Base-by-base conservation (phyloP, 1,140 invertebrate species). In the Diorhabda carinulata region DNA sequence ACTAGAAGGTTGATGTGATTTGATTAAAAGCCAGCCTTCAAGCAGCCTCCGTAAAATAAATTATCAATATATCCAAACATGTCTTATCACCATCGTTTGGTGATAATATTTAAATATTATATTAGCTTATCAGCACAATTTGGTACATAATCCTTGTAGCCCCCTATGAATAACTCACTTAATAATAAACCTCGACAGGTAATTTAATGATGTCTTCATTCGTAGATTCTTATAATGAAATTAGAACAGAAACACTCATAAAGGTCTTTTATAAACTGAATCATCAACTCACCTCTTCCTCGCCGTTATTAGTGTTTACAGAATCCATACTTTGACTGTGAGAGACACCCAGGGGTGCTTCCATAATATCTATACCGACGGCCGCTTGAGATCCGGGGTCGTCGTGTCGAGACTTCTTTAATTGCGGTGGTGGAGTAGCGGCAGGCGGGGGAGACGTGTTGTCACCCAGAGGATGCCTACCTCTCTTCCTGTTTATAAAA, bases 271-370 rank as follows among this genome's bases (percentile, higher is more conserved):
- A 40, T 8, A 6, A 40, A 40, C 25, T 5, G 1, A 3, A 10
- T 3, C 10, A 43, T 52, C 7, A 8, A 86, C 89, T 85, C 80
- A 94, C 92, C 92, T 94, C 92, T 87, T 94, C 93, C 86, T 94
- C 93, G 82, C 91, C 91, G 79, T 91, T 92, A 77, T 91, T 91
- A 73, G 92, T 94, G 84, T 94, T 94, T 81, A 95, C 93, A 77
- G 92, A 94, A 86, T 95, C 93, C 91, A 94, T 94, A 85, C 92
- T 94, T 85, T 95, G 92, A 72, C 87, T 89, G 70, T 90, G 84
- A 75, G 88, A 86, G 73, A 86, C 86, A 75, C 87, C 84, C 79
- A 87, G 84, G 78, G 80, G 84, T 81, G 83, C 84, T 79, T 81
- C 80, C 80, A 81, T 81, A 72, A 78, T 75, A 73, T 79, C 74